Evolutionary conservation across 2,113 vertebrate species (phyloP), one percentile per base, ranked within the genome.

Genomic region (Labrus mixtus): DNA sequence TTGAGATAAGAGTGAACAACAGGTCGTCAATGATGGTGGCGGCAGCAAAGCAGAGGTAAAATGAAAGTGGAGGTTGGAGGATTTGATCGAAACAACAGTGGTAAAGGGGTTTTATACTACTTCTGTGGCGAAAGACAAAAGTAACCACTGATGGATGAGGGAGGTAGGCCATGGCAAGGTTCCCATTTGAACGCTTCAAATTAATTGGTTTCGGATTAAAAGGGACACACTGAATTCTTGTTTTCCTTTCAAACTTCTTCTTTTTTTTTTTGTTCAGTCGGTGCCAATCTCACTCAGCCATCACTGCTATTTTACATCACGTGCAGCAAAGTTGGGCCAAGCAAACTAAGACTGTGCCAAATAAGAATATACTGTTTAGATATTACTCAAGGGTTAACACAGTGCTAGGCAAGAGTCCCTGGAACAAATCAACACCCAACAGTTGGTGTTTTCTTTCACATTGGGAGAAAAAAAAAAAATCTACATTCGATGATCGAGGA

Each of bases 271-370:
- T 20, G 41, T 36, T 16, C 5, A 43, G 51, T 62, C 48, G 17
- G 62, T 82, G 85, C 88, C 88, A 85, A 84, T 91, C 93, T 93
- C 94, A 84, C 87, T 93, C 93, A 91, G 87, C 92, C 92, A 93
- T 92, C 89, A 92, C 80, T 92, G 91, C 88, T 84, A 83, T 59
- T 86, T 89, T 85, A 91, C 90, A 82, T 89, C 82, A 90, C 92
- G 87, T 91, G 90, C 78, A 87, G 86, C 77, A 76, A 81, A 87
- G 64, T 83, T 76, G 83, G 87, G 88, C 79, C 92, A 91, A 89
- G 89, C 91, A 90, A 88, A 88, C 81, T 88, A 78, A 64, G 62
- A 81, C 80, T 77, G 73, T 80, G 87, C 82, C 85, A 87, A 16
- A 83, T 86, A 85, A 79, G 53, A 73, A 53, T 72, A 68, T 72